Conservation (phyloP, 2,797 vertebrate genomes). For the Typhlichthys subterraneus region DNA sequence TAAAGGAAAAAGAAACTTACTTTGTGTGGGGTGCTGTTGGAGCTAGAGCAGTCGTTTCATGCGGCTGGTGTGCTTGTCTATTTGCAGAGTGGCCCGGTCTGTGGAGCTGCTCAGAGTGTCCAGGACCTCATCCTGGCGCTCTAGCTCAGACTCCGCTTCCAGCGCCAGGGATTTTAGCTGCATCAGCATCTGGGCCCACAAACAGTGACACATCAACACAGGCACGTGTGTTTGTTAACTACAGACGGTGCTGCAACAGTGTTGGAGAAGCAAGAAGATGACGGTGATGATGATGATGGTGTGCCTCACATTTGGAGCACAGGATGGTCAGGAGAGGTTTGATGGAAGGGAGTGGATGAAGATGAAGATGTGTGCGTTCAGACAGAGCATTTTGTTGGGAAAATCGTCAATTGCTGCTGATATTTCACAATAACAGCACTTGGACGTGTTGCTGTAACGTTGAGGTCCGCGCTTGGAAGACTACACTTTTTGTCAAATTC, state of each 20-base stretch:
- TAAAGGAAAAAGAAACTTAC: slow-evolving; percentile 26
- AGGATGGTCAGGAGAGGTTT: slow-evolving; percentile 13
- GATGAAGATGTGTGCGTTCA: slow-evolving; percentile 4
- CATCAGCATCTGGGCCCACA: slow-evolving; percentile 82
- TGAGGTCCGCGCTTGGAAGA: too few species aligned
- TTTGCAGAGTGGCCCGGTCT: slow-evolving; percentile 79
- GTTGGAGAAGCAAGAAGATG: slow-evolving; percentile 18
- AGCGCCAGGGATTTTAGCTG: slow-evolving; percentile 89
- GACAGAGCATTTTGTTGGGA: too few species aligned
- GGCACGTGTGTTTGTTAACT: neutral
- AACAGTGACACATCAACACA: slow-evolving; percentile 9
- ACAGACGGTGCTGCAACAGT: too few species aligned
- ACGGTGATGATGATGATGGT: too few species aligned
- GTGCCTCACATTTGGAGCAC: neutral
- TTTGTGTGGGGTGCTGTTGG: slow-evolving; percentile 6
- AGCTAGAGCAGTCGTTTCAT: slow-evolving; percentile 84
- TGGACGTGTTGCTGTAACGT: too few species aligned
- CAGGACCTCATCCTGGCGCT: slow-evolving; percentile 88
- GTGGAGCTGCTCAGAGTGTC: slow-evolving; percentile 81
- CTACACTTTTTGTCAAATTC: too few species aligned
- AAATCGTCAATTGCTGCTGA: too few species aligned
- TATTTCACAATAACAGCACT: too few species aligned
- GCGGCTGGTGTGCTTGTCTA: slow-evolving; percentile 86
- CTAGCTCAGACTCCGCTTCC: slow-evolving; percentile 88
- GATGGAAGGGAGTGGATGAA: slow-evolving; percentile 13